Evolutionary conservation across 2,113 vertebrate genomes (phyloP).

Genomic region (Eurystomus gularis): DNA sequence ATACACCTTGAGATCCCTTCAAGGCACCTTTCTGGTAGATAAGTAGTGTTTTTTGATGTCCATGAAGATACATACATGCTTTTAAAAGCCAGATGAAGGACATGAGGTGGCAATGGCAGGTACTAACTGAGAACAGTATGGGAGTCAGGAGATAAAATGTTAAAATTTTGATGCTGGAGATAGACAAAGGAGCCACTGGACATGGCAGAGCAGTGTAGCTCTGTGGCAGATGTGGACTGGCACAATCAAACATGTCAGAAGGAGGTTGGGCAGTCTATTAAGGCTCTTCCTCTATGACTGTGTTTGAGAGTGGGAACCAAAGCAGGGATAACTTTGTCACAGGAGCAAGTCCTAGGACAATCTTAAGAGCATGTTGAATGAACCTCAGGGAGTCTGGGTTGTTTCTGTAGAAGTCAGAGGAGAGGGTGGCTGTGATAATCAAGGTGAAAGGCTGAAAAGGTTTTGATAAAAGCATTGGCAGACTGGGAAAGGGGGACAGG

Average conservation of each 20-base stretch:
- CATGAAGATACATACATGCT: background rate
- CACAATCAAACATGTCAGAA: background rate
- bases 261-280: background rate
- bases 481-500: background rate
- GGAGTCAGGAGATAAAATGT: background rate
- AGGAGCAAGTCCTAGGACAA: background rate
- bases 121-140: background rate
- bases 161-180: background rate
- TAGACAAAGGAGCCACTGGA: background rate
- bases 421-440: background rate
- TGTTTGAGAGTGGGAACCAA: background rate
- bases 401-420: background rate
- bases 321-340: background rate
- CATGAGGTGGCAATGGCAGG: background rate
- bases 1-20: background rate
- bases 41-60: background rate
- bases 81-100: background rate
- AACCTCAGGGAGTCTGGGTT: background rate
- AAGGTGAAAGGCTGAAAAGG: background rate
- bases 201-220: background rate
- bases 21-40: background rate
- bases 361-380: background rate
- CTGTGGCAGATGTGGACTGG: background rate
- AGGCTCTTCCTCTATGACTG: background rate
- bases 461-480: background rate